Base-by-base conservation (phyloP, 2,113 vertebrate genomes). In the Stercorarius parasiticus region DNA sequence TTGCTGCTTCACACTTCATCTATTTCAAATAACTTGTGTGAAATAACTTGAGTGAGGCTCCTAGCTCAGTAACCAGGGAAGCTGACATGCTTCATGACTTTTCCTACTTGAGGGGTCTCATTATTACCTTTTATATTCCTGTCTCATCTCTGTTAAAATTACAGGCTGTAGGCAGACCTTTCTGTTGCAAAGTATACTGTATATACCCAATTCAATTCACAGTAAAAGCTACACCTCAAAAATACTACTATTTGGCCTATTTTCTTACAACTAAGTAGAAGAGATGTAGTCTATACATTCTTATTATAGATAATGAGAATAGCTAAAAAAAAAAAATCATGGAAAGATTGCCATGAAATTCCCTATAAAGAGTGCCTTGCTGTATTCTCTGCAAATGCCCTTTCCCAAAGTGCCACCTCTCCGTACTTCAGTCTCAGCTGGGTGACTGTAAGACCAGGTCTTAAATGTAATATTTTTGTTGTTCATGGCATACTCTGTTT, bases 311-410 rank as follows among this genome's bases (percentile, higher is more conserved):
- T 38, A 12, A 70, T 43, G 69, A 40, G 59, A 84, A n/a, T 30
- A 6, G 58, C 56, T 34, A 1, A 42, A 42, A 30, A 61, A 56
- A 32, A 0, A 25, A 3, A 45, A 45, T 45, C 43, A 26, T 0
- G 42, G 49, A 19, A 30, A 34, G 19, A 11, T 9, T 2, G 38
- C 16, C 34, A 1, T 0, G 1, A 9, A 43, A 52, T 3, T 67
- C 6, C 6, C 21, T 25, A 15, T 40, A 18, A 19, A 50, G 53
- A 29, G 65, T 53, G 62, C 11, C 2, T 55, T 42, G 56, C 2
- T n/a, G 26, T 50, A 11, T 49, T 45, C 56, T 53, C 29, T 30
- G 21, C 29, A 1, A 36, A 2, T 38, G 18, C 81, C 53, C 42
- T 36, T 56, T 86, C 90, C 92, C 77, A 1, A 9, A 27, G 47